Evolutionary conservation across 1,140 invertebrate genomes (phyloP), one percentile per base, ranked within the genome.

Genomic region (Heliothis virescens): DNA sequence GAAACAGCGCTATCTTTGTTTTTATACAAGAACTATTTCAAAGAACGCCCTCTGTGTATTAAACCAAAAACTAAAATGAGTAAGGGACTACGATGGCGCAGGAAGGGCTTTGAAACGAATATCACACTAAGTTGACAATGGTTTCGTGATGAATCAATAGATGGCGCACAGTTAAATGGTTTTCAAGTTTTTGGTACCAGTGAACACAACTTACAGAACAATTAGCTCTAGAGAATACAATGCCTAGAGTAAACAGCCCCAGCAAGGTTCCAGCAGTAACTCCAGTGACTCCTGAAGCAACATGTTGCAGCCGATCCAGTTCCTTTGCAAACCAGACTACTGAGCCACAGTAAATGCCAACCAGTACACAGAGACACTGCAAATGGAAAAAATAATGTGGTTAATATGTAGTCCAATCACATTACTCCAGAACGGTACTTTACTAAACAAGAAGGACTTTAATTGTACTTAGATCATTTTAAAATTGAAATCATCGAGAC

Each of bases 161-260:
- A 53, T 29, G 69, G 18, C 48, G 3, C 13, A 9, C 9, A 41
- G 3, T 1, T 5, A 41, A 41, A 41, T 41, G 7, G 34, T 41
- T 41, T 41, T 41, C 5, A 41, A 41, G 9, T 26, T 26, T 26
- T 26, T 26, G 3, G 0, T 41, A 41, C 18, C 3, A 29, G 57
- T 11, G 16, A 73, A 21, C 2, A 12, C 15, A 62, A 73, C 89
- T 91, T 90, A 96, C 95, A 80, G 95, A 95, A 87, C 95, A 92
- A 85, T 96, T 96, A 1, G 96, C 96, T 89, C 96, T 95, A 0
- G 96, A 96, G 82, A 96, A 95, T 16, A 97, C 95, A 86, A 97
- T 96, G 67, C 97, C 97, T 1, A 97, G 86, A 4, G 95, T 96
- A 85, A 97, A 97, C 18, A 97, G 84, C 2, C 96, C 97, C 0